Conservation (phyloP, 2,888 invertebrate species). For the Syrphus vitripennis region DNA sequence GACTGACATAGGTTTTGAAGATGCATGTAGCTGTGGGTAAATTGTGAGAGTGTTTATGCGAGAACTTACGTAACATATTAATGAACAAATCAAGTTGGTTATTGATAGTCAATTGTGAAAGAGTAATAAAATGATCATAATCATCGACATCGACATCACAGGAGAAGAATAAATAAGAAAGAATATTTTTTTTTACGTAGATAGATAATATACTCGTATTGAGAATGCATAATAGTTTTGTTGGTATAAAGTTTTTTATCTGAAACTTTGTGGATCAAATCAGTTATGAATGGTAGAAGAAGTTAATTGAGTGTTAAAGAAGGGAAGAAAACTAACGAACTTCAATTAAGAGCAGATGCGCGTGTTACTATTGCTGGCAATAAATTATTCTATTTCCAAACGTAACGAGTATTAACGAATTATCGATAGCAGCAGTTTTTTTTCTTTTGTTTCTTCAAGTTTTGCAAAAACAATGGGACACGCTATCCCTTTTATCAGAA, state of each 20-base stretch:
- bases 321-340: not conserved
- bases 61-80: constrained; percentile 60
- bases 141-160: not conserved
- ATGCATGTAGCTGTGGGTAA: not conserved
- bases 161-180: not conserved
- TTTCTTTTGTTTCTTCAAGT: too few species aligned
- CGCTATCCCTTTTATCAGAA: too few species aligned
- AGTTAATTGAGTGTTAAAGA: not conserved
- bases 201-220: not conserved
- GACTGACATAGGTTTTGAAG: not conserved
- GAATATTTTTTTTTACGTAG: too few species aligned
- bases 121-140: constrained; percentile 45
- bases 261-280: constrained; percentile 14
- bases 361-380: too few species aligned
- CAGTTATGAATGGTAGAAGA: not conserved
- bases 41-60: not conserved
- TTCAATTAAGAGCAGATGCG: not conserved
- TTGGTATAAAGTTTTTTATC: not conserved
- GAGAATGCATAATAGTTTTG: not conserved
- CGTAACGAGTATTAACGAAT: too few species aligned
- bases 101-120: constrained; percentile 66
- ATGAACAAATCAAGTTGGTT: constrained; percentile 60
- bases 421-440: too few species aligned
- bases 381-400: too few species aligned
- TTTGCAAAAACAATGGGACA: too few species aligned